Evolutionary conservation across 92 coral and sea anemone species (phyloP).

Genomic region (Actinostola sp.): DNA sequence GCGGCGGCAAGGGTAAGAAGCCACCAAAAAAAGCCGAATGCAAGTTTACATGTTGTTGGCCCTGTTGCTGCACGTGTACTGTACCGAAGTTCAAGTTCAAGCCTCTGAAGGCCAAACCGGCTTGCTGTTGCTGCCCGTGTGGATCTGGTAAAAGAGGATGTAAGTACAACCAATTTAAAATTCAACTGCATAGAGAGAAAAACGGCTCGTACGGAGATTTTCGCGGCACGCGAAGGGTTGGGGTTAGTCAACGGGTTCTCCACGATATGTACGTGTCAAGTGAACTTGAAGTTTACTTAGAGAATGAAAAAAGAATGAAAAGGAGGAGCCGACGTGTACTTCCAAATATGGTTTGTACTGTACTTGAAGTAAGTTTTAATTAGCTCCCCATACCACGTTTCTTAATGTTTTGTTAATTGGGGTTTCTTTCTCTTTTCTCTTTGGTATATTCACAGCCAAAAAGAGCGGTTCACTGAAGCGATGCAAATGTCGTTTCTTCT

Average conservation of each 20-base stretch:
- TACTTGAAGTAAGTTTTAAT: too few species aligned
- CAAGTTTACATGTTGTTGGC: constrained; percentile 76
- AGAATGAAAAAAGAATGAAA: too few species aligned
- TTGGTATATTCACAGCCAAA: constrained; percentile 2
- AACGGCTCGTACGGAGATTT: too few species aligned
- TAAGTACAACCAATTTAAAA: constrained; percentile 7
- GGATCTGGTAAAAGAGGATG: constrained; percentile 48
- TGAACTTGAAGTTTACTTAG: neutral
- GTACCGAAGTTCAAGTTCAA: constrained; percentile 67
- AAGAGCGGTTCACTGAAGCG: constrained; percentile 32
- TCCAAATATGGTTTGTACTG: too few species aligned
- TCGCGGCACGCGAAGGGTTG: neutral
- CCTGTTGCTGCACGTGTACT: constrained; percentile 71
- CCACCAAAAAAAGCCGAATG: constrained; percentile 53
- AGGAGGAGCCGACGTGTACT: too few species aligned
- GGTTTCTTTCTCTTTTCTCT: neutral
- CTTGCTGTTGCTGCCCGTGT: constrained; percentile 32
- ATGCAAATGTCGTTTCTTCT: constrained; percentile 36
- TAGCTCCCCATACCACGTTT: too few species aligned
- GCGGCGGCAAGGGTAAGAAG: constrained; percentile 47
- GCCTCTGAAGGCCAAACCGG: constrained; percentile 56
- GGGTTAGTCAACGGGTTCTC: neutral
- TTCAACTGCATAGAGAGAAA: too few species aligned
- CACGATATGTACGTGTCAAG: neutral
- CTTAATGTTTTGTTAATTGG: too few species aligned